Evolutionary conservation across 1,140 invertebrate species (phyloP), one percentile per base, ranked within the genome.

Genomic region (Grapholita molesta): DNA sequence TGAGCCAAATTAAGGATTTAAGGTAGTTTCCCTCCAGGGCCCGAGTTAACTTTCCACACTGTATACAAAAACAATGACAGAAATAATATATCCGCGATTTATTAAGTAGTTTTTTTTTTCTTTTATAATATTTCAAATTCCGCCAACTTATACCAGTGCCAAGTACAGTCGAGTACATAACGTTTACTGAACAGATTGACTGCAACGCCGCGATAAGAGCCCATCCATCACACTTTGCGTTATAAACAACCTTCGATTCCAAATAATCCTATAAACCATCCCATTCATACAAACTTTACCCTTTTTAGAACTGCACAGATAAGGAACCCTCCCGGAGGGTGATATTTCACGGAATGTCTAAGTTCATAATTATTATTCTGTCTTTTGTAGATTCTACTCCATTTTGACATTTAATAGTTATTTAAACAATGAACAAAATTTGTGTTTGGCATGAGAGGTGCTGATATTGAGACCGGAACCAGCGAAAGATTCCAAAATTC

Each of bases 221-320:
- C 68, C 83, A 88, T 88, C 85, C 86, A 88, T 88, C 84, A 88
- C 83, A 82, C 82, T 85, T 82, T 78, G 72, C 69, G 80, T 78
- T 85, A 82, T 84, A 84, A 82, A 83, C 82, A 83, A 21, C 15
- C 15, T 21, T 21, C 18, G 5, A 21, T 21, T 5, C 6, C 6
- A 21, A 48, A 21, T 8, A 48, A 48, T 0, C 42, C n/a, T 48
- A 48, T 48, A n/a, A 18, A 21, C 42, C 42, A 2, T 9, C n/a
- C 4, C 42, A 48, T 24, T 12, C n/a, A 12, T 68, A 66, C 48
- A 64, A 32, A 52, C 70, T 52, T 70, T 65, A 42, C 69, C 70
- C 67, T 38, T 28, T 28, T 33, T 67, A 52, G 42, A 64, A 18
- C 42, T 48, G 15, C 1, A 9, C 0, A 2, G 2, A 1, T 7